Evolutionary conservation across 1,140 invertebrate genomes (phyloP), one percentile per base, ranked within the genome.

Genomic region (Drosophila subpulchrella): DNA sequence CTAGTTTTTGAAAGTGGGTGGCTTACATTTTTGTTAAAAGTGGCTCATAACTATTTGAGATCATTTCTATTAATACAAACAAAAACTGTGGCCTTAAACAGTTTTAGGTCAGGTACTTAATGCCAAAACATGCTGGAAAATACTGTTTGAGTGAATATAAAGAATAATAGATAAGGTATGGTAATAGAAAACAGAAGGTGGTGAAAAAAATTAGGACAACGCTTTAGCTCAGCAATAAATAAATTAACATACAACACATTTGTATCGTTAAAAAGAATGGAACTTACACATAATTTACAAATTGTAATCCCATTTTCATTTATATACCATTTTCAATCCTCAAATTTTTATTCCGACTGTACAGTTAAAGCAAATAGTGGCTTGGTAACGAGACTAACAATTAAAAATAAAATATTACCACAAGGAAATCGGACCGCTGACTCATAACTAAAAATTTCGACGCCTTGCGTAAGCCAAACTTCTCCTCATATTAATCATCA

Each of bases 401-500:
- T 53, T 53, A 15, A 7, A 51, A 41, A 32, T 41, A 34, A 32
- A 48, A 53, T 30, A 30, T 27, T 13, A 30, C 5, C 6, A 0
- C 11, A 36, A 63, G 46, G 38, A 68, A 65, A 44, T 68, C 32
- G 3, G 20, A 53, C 11, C 8, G 13, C 32, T 68, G 65, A 68
- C 12, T 65, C 60, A 68, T 10, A 6, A 20, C 60, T 17, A 17
- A 65, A 50, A 11, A 36, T 44, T 67, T 67, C 57, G 63, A 15
- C 17, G 34, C 38, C 36, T 68, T 68, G 38, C 36, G 34, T 20
- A 20, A 48, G 15, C 27, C 65, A n/a, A 68, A 65, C 44, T 39
- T 34, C 20, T 53, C 0, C n/a, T 13, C 60, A 48, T 36, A 68
- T 68, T 66, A 68, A 68, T 68, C 65, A 68, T 38, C 38, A 24